These are phyloP conservation scores for Merluccius polli DNA, from an alignment of 2,797 vertebrate genomes.

Conservation along the genomic window DNA sequence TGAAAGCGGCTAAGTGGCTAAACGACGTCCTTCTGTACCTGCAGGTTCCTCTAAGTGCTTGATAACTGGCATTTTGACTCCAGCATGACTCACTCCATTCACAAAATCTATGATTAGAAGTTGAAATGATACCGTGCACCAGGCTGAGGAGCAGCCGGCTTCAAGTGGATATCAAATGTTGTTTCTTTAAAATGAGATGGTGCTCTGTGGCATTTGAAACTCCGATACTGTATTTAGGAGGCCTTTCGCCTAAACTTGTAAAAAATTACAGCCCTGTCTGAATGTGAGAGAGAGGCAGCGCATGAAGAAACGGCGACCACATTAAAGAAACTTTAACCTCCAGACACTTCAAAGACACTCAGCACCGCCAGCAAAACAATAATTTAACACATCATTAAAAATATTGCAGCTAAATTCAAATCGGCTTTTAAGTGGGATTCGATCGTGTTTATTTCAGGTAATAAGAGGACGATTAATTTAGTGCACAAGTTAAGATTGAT, in stretches of 20 bases:
- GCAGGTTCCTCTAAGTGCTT: constrained; percentile 47
- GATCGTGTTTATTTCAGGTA: constrained; percentile 45
- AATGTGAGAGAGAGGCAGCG: constrained; percentile 71
- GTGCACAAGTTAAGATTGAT: constrained; percentile 20
- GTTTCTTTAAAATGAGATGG: constrained; percentile 66
- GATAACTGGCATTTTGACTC: constrained; percentile 62
- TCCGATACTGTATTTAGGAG: constrained; percentile 79
- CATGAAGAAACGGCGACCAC: constrained; percentile 72
- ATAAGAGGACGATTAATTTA: constrained; percentile 37
- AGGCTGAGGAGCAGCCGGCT: constrained; percentile 32
- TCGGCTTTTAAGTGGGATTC: constrained; percentile 60
- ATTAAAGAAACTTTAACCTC: constrained; percentile 79
- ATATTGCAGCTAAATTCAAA: constrained; percentile 70
- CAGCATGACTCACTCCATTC: constrained; percentile 59
- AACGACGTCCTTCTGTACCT: constrained; percentile 43
- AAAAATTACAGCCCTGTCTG: constrained; percentile 78
- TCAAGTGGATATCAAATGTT: constrained; percentile 62
- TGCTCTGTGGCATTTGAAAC: constrained; percentile 71
- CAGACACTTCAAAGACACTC: constrained; percentile 72
- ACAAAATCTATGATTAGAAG: constrained; percentile 72
- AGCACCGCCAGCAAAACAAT: constrained; percentile 69
- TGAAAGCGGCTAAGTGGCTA: constrained; percentile 12
- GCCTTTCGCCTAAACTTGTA: constrained; percentile 80
- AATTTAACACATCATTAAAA: constrained; percentile 75
- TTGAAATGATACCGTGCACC: constrained; percentile 70